A percentile compares a stretch with the other conserved stretches of the same genome.
Evolutionary conservation across 1,140 invertebrate genomes (phyloP).

Genomic region (Oscheius sp.): DNA sequence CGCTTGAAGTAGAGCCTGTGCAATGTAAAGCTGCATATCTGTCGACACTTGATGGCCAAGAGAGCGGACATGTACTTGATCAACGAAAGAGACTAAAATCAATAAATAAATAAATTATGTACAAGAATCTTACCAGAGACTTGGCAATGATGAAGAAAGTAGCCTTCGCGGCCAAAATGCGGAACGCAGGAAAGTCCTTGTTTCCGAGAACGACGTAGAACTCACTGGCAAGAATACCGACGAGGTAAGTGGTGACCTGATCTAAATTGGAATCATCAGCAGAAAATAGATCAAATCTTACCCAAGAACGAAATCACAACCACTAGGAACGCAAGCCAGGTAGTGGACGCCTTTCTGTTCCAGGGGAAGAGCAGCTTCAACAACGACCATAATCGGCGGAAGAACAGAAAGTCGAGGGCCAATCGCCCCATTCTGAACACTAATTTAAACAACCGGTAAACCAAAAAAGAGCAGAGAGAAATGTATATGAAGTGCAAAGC

Average conservation of each 20-base stretch:
- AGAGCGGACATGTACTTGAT: slow-evolving; percentile 31
- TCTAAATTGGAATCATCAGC: slow-evolving; percentile 25
- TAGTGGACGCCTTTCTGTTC: slow-evolving; percentile 29
- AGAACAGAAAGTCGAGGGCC: slow-evolving; percentile 4
- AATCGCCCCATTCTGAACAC: slow-evolving; percentile 69
- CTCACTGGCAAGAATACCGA: slow-evolving; percentile 31
- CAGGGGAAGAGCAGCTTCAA: slow-evolving; percentile 42
- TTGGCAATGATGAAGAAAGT: slow-evolving; percentile 28
- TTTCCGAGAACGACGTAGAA: slow-evolving; percentile 34
- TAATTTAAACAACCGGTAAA: too few species aligned
- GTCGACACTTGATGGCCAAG: slow-evolving; percentile 33
- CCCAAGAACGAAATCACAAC: slow-evolving; percentile 44
- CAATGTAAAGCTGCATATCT: slow-evolving; percentile 43
- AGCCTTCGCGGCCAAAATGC: slow-evolving; percentile 23
- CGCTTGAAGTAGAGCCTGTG: slow-evolving; percentile 60
- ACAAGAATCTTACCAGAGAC: slow-evolving; percentile 3
- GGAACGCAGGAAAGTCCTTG: slow-evolving; percentile 25
- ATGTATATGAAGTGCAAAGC: too few species aligned
- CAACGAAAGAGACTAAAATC: slow-evolving; percentile 35
- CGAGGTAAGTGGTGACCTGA: slow-evolving; percentile 31
- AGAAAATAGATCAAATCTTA: slow-evolving; percentile 13
- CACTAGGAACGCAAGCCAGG: slow-evolving; percentile 39
- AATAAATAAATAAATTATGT: background rate
- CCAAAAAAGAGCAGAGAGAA: too few species aligned
- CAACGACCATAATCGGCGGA: background rate